Percentiles rank a stretch among this genome's conserved stretches.
These are phyloP conservation scores for Sylvia borin DNA, from an alignment of 2,797 vertebrate species.

Conservation along the genomic window DNA sequence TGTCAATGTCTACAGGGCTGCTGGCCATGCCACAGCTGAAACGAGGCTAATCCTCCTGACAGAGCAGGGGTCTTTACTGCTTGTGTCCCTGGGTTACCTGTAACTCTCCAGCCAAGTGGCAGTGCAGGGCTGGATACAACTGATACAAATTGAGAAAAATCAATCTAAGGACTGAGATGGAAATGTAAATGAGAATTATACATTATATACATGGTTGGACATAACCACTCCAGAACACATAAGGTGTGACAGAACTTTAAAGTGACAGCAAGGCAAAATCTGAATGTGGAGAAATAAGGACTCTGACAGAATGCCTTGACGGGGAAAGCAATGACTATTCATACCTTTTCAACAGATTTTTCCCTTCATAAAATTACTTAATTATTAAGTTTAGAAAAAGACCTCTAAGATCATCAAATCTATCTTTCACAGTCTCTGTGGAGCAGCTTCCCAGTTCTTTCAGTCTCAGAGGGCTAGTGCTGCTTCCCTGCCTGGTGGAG, in stretches of 20 bases:
- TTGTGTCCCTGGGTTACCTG: background rate
- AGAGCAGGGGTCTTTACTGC: background rate
- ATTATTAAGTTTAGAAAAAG: background rate
- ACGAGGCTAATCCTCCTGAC: slow-evolving; percentile 1
- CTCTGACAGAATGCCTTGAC: background rate
- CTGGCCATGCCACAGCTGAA: background rate
- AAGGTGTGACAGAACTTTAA: background rate
- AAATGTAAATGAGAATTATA: background rate
- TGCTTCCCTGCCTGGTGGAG: background rate
- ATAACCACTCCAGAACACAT: background rate
- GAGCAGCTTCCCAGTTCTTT: background rate
- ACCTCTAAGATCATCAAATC: background rate
- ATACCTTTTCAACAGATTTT: background rate
- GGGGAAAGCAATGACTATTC: background rate
- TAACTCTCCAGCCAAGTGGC: background rate
- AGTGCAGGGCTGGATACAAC: background rate
- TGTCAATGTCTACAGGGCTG: background rate
- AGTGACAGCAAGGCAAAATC: background rate
- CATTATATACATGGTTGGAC: background rate
- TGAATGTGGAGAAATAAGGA: background rate
- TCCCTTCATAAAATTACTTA: background rate
- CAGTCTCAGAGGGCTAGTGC: background rate
- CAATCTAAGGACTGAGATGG: background rate
- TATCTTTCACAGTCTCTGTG: background rate
- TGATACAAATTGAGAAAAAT: background rate